Evolutionary conservation across 2,888 invertebrate species (phyloP).

Genomic region (Polylopha cassiicola): DNA sequence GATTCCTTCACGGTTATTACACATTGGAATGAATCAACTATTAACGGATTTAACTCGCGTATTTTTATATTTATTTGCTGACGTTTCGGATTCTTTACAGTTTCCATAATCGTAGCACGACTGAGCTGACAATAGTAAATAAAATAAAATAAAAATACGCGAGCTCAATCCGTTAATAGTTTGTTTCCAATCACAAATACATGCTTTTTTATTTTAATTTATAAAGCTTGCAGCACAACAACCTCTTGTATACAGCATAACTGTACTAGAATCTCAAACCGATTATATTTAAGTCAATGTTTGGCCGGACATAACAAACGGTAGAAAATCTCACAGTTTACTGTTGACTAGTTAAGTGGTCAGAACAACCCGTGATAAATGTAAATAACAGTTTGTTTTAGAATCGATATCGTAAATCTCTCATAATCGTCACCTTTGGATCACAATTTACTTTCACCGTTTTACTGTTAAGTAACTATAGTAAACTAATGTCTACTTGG

Average conservation of each 20-base stretch:
- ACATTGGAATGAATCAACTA: too few species aligned
- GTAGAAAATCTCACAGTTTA: slow-evolving; percentile 49
- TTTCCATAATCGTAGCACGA: too few species aligned
- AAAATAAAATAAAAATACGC: too few species aligned
- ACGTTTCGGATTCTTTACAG: too few species aligned
- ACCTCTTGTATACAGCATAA: slow-evolving; percentile 26
- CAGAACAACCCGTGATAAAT: slow-evolving; percentile 29
- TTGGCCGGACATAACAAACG: slow-evolving; percentile 49
- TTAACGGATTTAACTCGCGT: too few species aligned
- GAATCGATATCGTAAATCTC: slow-evolving; percentile 23
- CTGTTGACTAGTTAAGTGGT: slow-evolving; percentile 40
- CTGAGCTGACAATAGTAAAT: too few species aligned
- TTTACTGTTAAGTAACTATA: slow-evolving; percentile 4
- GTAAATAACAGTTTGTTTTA: slow-evolving; percentile 34
- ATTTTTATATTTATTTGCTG: too few species aligned
- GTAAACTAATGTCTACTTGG: too few species aligned
- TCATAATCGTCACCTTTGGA: slow-evolving; percentile 20
- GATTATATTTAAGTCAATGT: slow-evolving; percentile 49
- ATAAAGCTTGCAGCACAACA: neutral
- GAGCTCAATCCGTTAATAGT: too few species aligned
- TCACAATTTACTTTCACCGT: slow-evolving; percentile 1
- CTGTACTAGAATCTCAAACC: slow-evolving; percentile 35
- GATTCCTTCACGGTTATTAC: too few species aligned
- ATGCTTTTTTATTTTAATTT: too few species aligned
- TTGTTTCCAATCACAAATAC: too few species aligned